phyloP scores from a whole-genome alignment of 2,888 invertebrate species.

The Plusia festucae region DNA sequence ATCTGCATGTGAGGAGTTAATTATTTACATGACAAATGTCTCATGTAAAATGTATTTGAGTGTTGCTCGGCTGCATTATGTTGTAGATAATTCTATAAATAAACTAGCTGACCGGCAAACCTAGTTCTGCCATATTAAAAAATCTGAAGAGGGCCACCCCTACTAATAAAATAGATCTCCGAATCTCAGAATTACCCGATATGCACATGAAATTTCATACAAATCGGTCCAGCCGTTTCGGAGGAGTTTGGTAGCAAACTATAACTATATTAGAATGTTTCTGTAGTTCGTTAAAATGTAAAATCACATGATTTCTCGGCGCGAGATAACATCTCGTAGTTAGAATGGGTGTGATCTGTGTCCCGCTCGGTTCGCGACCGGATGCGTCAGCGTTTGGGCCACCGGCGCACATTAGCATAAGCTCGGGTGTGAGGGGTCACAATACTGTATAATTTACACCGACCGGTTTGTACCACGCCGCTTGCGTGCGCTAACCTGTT shows the following conservation, averaged over 20 bases:
- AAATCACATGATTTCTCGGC: neutral
- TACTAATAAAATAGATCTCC: too few species aligned
- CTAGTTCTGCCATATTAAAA: too few species aligned
- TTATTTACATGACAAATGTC: neutral
- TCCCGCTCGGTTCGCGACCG: neutral
- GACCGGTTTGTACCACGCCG: neutral
- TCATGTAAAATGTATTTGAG: neutral
- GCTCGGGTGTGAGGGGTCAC: conserved; percentile 13
- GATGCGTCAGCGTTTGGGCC: conserved; percentile 1
- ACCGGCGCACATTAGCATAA: conserved; percentile 5
- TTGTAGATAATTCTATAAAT: too few species aligned
- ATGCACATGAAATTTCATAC: too few species aligned
- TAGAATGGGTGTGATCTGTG: neutral
- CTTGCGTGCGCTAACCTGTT: conserved; percentile 9
- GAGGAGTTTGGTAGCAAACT: too few species aligned
- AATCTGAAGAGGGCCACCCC: too few species aligned
- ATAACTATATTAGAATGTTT: too few species aligned
- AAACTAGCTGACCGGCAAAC: too few species aligned
- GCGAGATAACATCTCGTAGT: neutral
- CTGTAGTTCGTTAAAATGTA: neutral
- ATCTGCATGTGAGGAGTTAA: neutral
- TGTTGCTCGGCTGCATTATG: neutral
- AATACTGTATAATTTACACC: conserved; percentile 14
- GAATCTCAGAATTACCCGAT: too few species aligned
- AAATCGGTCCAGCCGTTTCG: too few species aligned